Conservation (phyloP, 2,113 vertebrate species). For the Eurypyga helias region DNA sequence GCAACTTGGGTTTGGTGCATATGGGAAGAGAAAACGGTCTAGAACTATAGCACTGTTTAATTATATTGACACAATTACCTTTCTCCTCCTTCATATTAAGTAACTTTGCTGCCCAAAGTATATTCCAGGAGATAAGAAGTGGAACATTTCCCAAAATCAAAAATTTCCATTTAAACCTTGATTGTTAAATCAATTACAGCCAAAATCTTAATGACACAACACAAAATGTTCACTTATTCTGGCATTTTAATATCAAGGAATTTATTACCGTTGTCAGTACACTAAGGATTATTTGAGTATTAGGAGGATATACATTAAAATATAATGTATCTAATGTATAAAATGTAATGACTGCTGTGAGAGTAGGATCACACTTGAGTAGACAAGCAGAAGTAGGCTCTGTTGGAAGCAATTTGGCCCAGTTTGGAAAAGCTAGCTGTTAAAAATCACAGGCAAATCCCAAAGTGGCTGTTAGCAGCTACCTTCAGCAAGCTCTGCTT, state of each 20-base stretch:
- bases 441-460: conserved; percentile 30
- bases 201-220: neutral
- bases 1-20: neutral
- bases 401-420: conserved; percentile 45
- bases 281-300: conserved; percentile 36
- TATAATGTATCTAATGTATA: conserved; percentile 10
- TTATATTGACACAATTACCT: neutral
- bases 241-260: neutral
- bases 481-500: neutral
- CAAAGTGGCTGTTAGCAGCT: neutral
- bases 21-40: neutral
- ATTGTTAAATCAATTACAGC: neutral
- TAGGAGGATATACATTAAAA: conserved; percentile 49
- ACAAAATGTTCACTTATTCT: neutral
- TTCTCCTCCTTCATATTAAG: neutral
- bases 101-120: neutral
- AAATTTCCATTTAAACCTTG: neutral
- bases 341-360: conserved; percentile 21
- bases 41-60: neutral
- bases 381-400: conserved; percentile 28
- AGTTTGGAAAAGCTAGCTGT: conserved; percentile 12
- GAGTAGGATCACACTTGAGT: conserved; percentile 1
- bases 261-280: neutral
- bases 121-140: neutral
- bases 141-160: neutral